These are phyloP conservation scores for Mus spicilegus DNA, from an alignment of 2,113 vertebrate species.

Conservation along the genomic window DNA sequence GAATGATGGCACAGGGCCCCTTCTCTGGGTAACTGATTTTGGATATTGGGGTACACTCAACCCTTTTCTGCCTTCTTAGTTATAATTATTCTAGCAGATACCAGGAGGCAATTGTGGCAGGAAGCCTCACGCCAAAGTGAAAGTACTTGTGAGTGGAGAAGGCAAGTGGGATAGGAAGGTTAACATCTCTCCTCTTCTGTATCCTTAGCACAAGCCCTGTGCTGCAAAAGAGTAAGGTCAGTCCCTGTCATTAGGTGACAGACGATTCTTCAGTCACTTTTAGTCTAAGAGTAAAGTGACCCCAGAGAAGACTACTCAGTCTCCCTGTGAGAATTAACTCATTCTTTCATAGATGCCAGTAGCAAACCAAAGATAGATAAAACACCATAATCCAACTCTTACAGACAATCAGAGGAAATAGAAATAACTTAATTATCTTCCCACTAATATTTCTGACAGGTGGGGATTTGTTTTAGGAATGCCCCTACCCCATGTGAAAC, in stretches of 20 bases:
- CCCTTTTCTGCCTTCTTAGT: not conserved
- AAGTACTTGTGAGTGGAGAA: not conserved
- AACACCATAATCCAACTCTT: not conserved
- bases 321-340: not conserved
- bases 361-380: not conserved
- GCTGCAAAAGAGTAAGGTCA: not conserved
- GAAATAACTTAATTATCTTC: not conserved
- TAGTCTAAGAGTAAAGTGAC: not conserved
- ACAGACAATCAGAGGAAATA: not conserved
- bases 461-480: not conserved
- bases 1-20: too few species aligned
- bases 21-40: not conserved
- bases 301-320: not conserved
- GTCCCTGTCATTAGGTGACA: not conserved
- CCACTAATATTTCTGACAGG: not conserved
- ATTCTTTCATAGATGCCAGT: not conserved
- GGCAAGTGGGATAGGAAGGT: accelerated
- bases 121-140: not conserved
- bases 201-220: not conserved
- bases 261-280: not conserved
- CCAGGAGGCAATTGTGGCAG: not conserved
- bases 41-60: not conserved
- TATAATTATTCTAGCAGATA: not conserved
- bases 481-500: accelerated
- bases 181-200: not conserved